Conservation (phyloP, 2,888 invertebrate genomes). For the Endotricha flammealis region DNA sequence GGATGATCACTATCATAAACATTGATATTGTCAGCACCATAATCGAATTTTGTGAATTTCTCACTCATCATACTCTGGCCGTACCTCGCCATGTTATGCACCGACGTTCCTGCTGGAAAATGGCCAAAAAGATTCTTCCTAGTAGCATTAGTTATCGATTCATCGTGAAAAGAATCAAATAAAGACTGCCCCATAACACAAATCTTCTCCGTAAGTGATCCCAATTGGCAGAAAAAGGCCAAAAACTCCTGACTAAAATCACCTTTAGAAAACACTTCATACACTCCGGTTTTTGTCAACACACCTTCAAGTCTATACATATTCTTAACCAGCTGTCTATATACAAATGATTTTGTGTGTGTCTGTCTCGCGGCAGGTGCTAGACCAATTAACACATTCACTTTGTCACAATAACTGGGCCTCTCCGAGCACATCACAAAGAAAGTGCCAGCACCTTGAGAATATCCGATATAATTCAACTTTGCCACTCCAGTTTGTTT, state of each 20-base stretch:
- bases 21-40: constrained; percentile 41
- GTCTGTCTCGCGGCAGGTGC: constrained; percentile 79
- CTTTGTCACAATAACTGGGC: constrained; percentile 82
- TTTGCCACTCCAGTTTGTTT: constrained; percentile 34
- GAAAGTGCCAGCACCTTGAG: constrained; percentile 83
- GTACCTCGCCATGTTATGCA: constrained; percentile 47
- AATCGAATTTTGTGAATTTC: constrained; percentile 50
- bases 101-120: constrained; percentile 49
- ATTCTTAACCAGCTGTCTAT: constrained; percentile 22
- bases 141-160: constrained; percentile 41
- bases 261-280: constrained; percentile 45
- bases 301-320: constrained; percentile 26
- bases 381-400: constrained; percentile 77
- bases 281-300: constrained; percentile 28
- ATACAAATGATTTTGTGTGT: constrained; percentile 46
- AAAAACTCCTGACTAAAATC: constrained; percentile 38
- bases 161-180: constrained; percentile 42
- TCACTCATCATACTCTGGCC: constrained; percentile 40
- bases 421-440: constrained; percentile 81
- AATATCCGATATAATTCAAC: constrained; percentile 82
- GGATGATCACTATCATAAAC: constrained; percentile 41
- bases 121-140: constrained; percentile 37
- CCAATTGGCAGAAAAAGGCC: constrained; percentile 43
- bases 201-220: constrained; percentile 27
- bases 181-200: constrained; percentile 30